Percentiles rank a stretch among this genome's conserved stretches.
phyloP scores from a whole-genome alignment of 2,113 vertebrate genomes.

The Halcyon malimbica region DNA sequence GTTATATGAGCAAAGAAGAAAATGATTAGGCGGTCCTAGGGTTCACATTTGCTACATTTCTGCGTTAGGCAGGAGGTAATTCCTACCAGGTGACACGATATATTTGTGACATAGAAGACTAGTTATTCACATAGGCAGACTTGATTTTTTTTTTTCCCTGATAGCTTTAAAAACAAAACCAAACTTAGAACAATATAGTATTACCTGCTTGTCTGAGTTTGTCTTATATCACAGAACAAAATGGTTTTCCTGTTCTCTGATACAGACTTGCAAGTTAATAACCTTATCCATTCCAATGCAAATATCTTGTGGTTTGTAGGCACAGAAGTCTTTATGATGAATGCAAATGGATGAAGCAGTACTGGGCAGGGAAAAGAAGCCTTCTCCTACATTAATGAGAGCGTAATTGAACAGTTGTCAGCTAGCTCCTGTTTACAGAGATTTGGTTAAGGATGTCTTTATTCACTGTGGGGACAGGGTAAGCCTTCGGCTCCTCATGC shows the following conservation, averaged over 20 bases:
- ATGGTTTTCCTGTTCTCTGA: not conserved
- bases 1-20: not conserved
- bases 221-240: not conserved
- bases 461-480: fast-evolving
- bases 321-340: not conserved
- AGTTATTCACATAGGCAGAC: not conserved
- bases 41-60: not conserved
- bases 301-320: not conserved
- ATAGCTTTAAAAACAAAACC: not conserved
- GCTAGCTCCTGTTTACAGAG: not conserved
- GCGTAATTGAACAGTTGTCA: not conserved
- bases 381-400: not conserved
- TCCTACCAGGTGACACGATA: not conserved
- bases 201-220: not conserved
- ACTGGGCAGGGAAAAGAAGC: not conserved
- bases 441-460: not conserved
- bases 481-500: not conserved
- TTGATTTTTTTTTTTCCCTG: fast-evolving
- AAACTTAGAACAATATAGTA: not conserved
- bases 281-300: not conserved
- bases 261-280: not conserved
- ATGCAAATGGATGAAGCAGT: not conserved
- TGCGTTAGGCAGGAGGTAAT: not conserved
- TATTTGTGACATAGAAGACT: not conserved
- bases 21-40: not conserved